These are phyloP conservation scores for Rhynchopsitta pachyrhyncha DNA, from an alignment of 2,113 vertebrate species.

Conservation along the genomic window DNA sequence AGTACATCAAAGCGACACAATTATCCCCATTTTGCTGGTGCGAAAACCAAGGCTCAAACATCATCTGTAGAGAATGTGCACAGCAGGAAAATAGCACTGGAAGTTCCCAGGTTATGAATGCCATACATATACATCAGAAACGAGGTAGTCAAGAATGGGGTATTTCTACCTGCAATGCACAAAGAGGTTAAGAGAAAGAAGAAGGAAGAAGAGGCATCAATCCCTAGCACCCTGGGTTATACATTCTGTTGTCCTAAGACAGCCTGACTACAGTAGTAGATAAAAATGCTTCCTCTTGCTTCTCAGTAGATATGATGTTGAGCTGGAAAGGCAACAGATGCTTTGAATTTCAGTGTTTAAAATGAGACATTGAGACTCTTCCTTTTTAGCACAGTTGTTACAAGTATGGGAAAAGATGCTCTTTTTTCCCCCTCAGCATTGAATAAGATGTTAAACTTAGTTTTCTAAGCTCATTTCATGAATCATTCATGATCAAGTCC, in stretches of 20 bases:
- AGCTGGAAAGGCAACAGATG: conserved; percentile 49
- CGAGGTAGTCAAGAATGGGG: background rate
- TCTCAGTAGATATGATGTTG: background rate
- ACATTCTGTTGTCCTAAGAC: background rate
- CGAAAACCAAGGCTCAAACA: background rate
- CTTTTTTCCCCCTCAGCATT: conserved; percentile 31
- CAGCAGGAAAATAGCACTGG: background rate
- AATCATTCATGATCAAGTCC: conserved; percentile 67
- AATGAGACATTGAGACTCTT: conserved; percentile 46
- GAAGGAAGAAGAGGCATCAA: background rate
- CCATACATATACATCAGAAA: background rate
- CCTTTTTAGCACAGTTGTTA: conserved; percentile 55
- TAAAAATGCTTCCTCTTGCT: conserved; percentile 3
- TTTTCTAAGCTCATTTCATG: conserved; percentile 59
- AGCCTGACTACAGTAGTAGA: background rate
- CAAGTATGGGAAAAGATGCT: conserved; percentile 42
- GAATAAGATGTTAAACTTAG: conserved; percentile 64
- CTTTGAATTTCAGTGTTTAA: conserved; percentile 36
- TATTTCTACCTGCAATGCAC: background rate
- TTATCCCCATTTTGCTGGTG: background rate
- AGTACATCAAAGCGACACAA: background rate
- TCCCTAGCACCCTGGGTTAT: accelerated
- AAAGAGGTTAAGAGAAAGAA: background rate
- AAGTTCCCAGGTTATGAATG: background rate
- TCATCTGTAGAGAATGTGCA: background rate